Evolutionary conservation across 2,797 vertebrate species (phyloP), one percentile per base, ranked within the genome.

Genomic region (Epinephelus coioides): DNA sequence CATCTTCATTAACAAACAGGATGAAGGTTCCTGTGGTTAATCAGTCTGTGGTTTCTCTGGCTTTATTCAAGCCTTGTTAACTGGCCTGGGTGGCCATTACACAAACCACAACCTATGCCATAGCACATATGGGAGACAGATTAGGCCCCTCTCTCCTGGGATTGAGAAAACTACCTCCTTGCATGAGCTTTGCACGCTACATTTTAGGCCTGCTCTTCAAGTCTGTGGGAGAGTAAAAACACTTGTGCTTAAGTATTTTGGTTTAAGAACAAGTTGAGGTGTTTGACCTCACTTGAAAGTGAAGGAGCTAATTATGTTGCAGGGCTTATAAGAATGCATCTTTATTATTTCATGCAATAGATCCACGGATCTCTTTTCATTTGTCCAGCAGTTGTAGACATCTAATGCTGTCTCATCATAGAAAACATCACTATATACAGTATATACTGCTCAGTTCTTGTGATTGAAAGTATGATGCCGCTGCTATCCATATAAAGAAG

Each of bases 31-130:
- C 90, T 93, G 85, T 79, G 74, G 87, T 81, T 93, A 89, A 87
- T 93, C 82, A 89, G 83, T 81, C 85, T 89, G 73, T 34, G 92
- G 66, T 86, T 73, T 82, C 84, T 93, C 92, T 86, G 82, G 81
- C 80, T 94, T 90, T 79, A 79, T 81, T 88, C 81, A 83, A 81
- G 90, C 86, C 81, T 88, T 93, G 72, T 88, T 91, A 90, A 91
- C 78, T 94, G 90, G 87, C 92, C 89, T 94, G 91, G 89, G 81
- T 91, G 79, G 51, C 88, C 94, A 73, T 94, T 91, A 89, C 78
- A 86, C 88, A 93, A 84, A 83, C 85, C 82, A 83, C 92, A 89
- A 82, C 84, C 73, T 76, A 76, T 85, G 78, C 81, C 82, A 81
- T 81, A 89, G 80, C 92, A 94, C 86, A 88, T 90, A 78, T 93